These are phyloP conservation scores for Momotus momota DNA, from an alignment of 2,797 vertebrate species.

Conservation along the genomic window DNA sequence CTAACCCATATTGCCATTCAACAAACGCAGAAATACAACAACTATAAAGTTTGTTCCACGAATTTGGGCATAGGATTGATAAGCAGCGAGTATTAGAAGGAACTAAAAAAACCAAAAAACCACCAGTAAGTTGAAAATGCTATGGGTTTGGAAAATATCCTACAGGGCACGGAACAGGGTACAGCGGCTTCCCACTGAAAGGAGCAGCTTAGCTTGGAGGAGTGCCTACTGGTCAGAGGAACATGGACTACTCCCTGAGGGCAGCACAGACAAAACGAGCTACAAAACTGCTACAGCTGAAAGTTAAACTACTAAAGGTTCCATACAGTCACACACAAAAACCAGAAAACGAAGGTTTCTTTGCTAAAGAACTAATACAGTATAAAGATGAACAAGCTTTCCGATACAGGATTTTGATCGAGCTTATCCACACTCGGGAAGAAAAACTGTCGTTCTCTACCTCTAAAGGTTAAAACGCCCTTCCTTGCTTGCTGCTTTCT, in stretches of 20 bases:
- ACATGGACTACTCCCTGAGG: neutral
- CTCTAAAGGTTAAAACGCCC: neutral
- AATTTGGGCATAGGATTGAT: neutral
- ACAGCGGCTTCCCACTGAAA: neutral
- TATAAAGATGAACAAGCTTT: neutral
- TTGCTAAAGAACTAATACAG: neutral
- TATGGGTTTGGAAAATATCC: neutral
- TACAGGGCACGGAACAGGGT: neutral
- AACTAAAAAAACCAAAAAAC: neutral
- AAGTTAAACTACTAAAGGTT: neutral
- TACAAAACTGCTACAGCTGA: neutral
- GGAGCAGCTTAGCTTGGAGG: neutral
- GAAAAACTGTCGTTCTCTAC: neutral
- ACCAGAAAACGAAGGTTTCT: neutral
- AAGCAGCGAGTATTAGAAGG: neutral
- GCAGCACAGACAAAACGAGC: neutral
- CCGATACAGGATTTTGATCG: neutral
- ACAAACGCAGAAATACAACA: neutral
- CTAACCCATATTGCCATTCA: fast-evolving
- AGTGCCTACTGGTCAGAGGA: neutral
- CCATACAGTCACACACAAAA: neutral
- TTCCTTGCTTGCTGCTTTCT: neutral
- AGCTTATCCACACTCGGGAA: neutral
- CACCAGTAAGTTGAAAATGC: fast-evolving
- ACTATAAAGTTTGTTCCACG: neutral